Evolutionary conservation across 2,888 invertebrate genomes (phyloP), one percentile per base, ranked within the genome.

Genomic region (Mesochorus sp.): DNA sequence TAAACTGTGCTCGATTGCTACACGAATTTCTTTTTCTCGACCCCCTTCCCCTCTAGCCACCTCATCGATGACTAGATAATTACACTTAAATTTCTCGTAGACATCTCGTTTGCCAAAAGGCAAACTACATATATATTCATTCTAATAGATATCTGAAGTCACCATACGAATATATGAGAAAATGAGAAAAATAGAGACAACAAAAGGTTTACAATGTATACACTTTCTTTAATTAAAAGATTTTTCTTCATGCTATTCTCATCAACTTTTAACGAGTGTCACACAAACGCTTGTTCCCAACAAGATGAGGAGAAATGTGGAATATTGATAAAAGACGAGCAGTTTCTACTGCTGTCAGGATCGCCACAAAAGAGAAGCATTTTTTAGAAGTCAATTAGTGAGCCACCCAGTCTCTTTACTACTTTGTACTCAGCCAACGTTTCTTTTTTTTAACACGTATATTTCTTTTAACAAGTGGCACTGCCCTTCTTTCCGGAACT

Each of bases 371-470:
- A 53, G 61, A 67, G 76, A 67, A 49, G 76, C 67, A 72, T 72
- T 76, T 76, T 76, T 76, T 73, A 79, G 72, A 67, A 76, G 77
- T 77, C 80, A 80, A 80, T 80, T 80, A 80, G 77, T 61, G 51
- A 80, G 73, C 19, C 47, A 26, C 53, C 28, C 66, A 51, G 76
- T 76, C 67, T 64, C 72, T 72, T 72, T 77, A 61, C 74, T 51
- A 57, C 6, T 51, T 39, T n/a, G 26, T 39, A 21, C 28, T 28
- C 17, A 12, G 17, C n/a, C 26, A 19, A 10, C 26, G 14, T 6
- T 26, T 19, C 44, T 72, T 17, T 44, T 49, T 49, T 64, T 49
- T 37, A 14, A 34, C 28, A 49, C 57, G 57, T 64, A 61, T 57
- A 49, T 76, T 68, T 42, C 62, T 64, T 51, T 39, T 62, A 64